Evolutionary conservation across 2,113 vertebrate genomes (phyloP), one percentile per base, ranked within the genome.

Genomic region (Bubo bubo): DNA sequence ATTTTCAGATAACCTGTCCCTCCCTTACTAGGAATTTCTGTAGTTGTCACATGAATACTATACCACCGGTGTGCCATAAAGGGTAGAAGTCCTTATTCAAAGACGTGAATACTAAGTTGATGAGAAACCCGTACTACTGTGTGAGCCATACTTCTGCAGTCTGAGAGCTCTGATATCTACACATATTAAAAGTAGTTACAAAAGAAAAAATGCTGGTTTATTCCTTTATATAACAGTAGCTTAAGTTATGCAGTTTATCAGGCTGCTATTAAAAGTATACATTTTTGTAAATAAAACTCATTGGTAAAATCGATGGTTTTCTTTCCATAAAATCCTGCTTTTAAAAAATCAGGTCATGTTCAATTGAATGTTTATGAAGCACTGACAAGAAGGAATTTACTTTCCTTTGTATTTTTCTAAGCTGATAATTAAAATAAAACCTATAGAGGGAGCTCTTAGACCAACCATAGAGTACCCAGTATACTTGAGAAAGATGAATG

Each of bases 381-480:
- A 66, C 66, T 58, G 39, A 26, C 9, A 73, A 55, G 18, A 90
- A 10, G 15, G 12, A 62, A 83, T 45, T 68, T 35, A 19, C 3
- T 74, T 55, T 23, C 15, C 26, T 30, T 64, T 50, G 0, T 8
- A 22, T 73, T 45, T 64, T 79, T 60, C 9, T 58, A 64, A 9
- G 1, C 9, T 55, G 81, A 26, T 50, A 86, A 82, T 92, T 79
- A 62, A 89, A 88, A 73, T 43, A 80, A 75, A 68, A 55, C 50
- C 92, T 59, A 62, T 8, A 93, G 97, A 95, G 87, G 85, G 92
- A 94, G 93, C 90, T 97, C 89, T 95, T 93, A 87, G 5, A 96
- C 45, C 34, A 93, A 64, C 9, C 16, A 87, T n/a, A 32, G 2
- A 83, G 37, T 37, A 39, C 1, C 17, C 0, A 0, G 10, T 28